These are phyloP conservation scores for Xiphophorus couchianus DNA, from an alignment of 2,113 vertebrate species.

Conservation along the genomic window DNA sequence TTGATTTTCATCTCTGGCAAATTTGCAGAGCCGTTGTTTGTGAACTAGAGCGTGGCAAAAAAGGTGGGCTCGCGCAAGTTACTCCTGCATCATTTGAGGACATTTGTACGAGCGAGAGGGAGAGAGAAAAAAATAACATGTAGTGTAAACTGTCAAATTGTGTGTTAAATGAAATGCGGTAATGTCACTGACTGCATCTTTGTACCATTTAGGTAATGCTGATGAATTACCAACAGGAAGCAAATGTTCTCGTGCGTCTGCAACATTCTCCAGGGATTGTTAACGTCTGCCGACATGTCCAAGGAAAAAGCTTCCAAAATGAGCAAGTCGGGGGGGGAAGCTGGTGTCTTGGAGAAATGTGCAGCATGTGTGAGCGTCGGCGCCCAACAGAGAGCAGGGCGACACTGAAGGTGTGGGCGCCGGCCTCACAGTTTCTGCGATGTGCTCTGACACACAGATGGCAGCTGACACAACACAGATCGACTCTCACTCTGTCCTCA, in stretches of 20 bases:
- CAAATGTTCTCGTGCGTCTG: background rate
- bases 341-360: background rate
- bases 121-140: background rate
- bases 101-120: background rate
- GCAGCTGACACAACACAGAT: constrained; percentile 72
- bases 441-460: constrained; percentile 69
- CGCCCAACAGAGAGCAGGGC: constrained; percentile 42
- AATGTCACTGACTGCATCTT: background rate
- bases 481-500: constrained; percentile 37
- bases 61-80: background rate
- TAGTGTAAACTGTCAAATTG: background rate
- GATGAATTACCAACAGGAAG: background rate
- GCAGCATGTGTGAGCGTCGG: constrained; percentile 10
- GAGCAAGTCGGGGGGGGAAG: background rate
- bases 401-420: constrained; percentile 50
- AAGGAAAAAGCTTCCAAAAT: background rate
- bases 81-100: background rate
- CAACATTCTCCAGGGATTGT: background rate
- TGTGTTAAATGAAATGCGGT: background rate
- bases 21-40: constrained; percentile 41
- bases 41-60: constrained; percentile 21
- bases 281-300: background rate
- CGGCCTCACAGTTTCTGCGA: constrained; percentile 62
- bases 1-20: constrained; percentile 56
- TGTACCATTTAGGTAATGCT: background rate